Conservation (phyloP, 2,113 vertebrate species). For the Phylloscopus whistleri region DNA sequence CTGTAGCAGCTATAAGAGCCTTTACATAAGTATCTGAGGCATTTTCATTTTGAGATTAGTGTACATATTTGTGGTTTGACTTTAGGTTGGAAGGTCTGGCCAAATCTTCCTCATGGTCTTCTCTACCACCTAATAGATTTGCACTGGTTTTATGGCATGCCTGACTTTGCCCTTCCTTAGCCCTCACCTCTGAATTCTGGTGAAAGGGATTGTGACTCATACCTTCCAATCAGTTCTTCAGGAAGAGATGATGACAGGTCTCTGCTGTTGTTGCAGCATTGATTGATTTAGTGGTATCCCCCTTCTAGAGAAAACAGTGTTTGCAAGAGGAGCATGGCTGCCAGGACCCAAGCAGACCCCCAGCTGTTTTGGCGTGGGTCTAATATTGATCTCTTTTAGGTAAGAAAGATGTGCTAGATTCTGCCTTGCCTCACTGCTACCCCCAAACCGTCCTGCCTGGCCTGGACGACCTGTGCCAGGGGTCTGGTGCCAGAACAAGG, state of each 20-base stretch:
- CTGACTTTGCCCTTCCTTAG: background rate
- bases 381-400: background rate
- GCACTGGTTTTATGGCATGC: background rate
- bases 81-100: background rate
- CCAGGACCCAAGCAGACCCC: background rate
- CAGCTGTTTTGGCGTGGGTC: background rate
- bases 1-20: background rate
- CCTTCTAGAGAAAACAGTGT: background rate
- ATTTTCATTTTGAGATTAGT: background rate
- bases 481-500: background rate
- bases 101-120: background rate
- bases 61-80: background rate
- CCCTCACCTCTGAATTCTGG: background rate
- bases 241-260: background rate
- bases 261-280: background rate
- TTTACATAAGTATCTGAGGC: background rate
- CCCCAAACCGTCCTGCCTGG: background rate
- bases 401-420: background rate
- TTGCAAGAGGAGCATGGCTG: background rate
- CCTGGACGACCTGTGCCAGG: background rate
- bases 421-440: background rate
- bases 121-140: background rate
- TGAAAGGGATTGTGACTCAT: background rate
- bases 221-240: background rate
- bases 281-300: background rate